Evolutionary conservation across 1,140 invertebrate species (phyloP), one percentile per base, ranked within the genome.

Genomic region (Drosophila ananassae): DNA sequence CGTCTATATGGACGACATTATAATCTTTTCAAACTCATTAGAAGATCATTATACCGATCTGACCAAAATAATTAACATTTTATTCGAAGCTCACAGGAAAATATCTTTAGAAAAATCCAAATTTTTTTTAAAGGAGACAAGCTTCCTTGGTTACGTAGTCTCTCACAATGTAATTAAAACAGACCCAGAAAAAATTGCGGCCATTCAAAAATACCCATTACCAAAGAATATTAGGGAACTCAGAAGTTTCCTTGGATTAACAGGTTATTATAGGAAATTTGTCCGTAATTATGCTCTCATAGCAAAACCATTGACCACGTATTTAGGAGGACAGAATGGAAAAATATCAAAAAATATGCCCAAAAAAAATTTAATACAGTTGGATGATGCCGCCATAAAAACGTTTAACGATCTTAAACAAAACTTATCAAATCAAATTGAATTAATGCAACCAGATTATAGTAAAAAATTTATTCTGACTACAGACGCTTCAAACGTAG

Each of bases 71-170:
- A 41, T 41, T 5, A 41, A 41, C 6, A 41, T 41, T 4, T 6
- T 28, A 6, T 28, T 28, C 5, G 25, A 28, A 28, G 53, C 10
- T 12, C 46, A 57, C 2, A 57, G 46, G 55, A 57, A 57, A 22
- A 57, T 47, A 1, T 30, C 17, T n/a, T 5, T 57, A 0, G 55
- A 46, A 32, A 57, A 57, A 57, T 57, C 39, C 1, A 53, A 53
- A n/a, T 22, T 22, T 4, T 55, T 41, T 12, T 17, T 12, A 24
- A 4, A 13, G 5, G 22, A 56, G 28, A 41, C 37, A 1, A 44
- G 4, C 3, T 56, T 44, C 12, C 9, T 56, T 0, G 54, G 54
- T 3, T 56, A 44, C 24, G 5, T 17, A 0, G 54, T 44, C 2
- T 44, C 39, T 1, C n/a, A 56, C 13, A 56, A 37, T 28, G 25